These are phyloP conservation scores for Mormyrus hasselquistii DNA, from an alignment of 2,797 vertebrate species.

Conservation along the genomic window DNA sequence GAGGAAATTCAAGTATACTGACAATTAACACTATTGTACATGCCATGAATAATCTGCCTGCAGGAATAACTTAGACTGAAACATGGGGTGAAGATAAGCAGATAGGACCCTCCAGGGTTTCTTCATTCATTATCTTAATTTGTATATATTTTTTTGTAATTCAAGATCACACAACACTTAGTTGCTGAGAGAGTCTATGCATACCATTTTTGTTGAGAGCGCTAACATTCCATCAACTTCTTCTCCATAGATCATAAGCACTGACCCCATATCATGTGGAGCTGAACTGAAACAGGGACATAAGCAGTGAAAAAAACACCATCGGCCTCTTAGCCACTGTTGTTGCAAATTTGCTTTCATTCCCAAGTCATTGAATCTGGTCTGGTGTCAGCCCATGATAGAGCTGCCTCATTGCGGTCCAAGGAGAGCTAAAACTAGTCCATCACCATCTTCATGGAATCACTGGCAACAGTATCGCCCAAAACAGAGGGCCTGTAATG, in stretches of 20 bases:
- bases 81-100: neutral
- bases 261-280: neutral
- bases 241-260: neutral
- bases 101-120: neutral
- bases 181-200: neutral
- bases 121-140: neutral
- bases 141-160: neutral
- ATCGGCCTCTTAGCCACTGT: neutral
- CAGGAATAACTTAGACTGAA: neutral
- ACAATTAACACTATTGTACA: conserved; percentile 5
- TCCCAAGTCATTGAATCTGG: neutral
- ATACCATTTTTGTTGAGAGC: neutral
- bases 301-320: neutral
- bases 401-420: neutral
- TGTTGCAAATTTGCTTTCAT: neutral
- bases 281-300: neutral
- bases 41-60: neutral
- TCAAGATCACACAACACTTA: neutral
- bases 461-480: neutral
- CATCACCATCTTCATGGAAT: neutral
- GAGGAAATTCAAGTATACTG: neutral
- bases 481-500: neutral
- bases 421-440: neutral
- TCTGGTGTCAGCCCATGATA: neutral
- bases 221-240: neutral